A percentile compares a stretch with the other conserved stretches of the same genome.
Evolutionary conservation across 2,113 vertebrate genomes (phyloP).

Genomic region (Lepus timidus): DNA sequence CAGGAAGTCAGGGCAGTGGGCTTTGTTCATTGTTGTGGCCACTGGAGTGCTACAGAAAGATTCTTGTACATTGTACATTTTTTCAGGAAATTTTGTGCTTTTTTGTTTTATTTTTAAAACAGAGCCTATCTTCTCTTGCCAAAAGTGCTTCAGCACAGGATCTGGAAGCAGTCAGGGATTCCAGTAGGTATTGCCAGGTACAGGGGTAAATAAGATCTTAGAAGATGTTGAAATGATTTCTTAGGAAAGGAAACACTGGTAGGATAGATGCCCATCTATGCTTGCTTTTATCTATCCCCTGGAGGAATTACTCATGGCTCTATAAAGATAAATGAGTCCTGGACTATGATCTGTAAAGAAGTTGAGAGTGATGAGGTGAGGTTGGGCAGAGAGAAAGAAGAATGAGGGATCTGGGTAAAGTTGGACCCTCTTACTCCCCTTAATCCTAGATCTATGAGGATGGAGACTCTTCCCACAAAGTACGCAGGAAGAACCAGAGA

Average conservation of each 20-base stretch:
- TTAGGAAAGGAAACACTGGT: not conserved
- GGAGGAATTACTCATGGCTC: not conserved
- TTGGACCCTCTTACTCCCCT: not conserved
- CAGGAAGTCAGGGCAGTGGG: fast-evolving
- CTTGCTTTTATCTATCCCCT: not conserved
- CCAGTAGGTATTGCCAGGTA: not conserved
- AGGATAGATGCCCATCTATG: not conserved
- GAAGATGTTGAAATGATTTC: slow-evolving; percentile 14
- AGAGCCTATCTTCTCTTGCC: slow-evolving; percentile 46
- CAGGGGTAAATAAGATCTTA: not conserved
- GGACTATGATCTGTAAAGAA: not conserved
- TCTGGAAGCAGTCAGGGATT: slow-evolving; percentile 12
- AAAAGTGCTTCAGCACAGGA: slow-evolving; percentile 37
- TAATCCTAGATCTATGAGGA: not conserved
- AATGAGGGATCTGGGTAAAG: not conserved
- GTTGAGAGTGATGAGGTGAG: not conserved
- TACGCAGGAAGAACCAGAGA: not conserved
- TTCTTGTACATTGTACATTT: not conserved
- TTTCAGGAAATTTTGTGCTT: slow-evolving; percentile 6
- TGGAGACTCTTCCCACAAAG: not conserved
- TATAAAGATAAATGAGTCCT: not conserved
- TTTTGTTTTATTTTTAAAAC: not conserved
- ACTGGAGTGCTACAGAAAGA: not conserved
- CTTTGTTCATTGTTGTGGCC: not conserved
- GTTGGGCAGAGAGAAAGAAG: not conserved